These are phyloP conservation scores for Pilophorus perplexus DNA, from an alignment of 2,888 invertebrate genomes.

Conservation along the genomic window DNA sequence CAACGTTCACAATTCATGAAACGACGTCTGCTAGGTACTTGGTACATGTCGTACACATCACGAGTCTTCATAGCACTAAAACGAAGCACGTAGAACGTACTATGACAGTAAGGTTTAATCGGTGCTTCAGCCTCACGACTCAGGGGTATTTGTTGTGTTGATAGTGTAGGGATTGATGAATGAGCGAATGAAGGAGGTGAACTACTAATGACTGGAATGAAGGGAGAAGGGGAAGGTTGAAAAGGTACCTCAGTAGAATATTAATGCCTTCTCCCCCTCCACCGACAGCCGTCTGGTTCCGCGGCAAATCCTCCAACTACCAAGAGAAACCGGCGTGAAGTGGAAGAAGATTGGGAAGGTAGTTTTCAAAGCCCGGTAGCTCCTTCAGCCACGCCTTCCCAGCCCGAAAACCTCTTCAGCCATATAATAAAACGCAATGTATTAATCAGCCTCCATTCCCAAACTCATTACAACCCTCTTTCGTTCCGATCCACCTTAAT, in stretches of 20 bases:
- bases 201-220: slow-evolving; percentile 30
- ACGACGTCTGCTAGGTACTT: too few relatives aligned
- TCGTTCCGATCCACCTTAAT: not conserved
- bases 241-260: slow-evolving; percentile 26
- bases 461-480: slow-evolving; percentile 35
- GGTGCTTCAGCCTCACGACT: not conserved
- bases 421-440: slow-evolving; percentile 42
- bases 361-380: slow-evolving; percentile 36
- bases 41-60: too few relatives aligned
- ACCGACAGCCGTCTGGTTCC: too few relatives aligned
- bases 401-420: slow-evolving; percentile 17
- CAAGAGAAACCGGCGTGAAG: too few relatives aligned
- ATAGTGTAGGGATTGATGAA: slow-evolving; percentile 40
- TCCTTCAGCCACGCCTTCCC: slow-evolving; percentile 38
- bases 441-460: slow-evolving; percentile 40
- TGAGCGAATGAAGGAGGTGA: slow-evolving; percentile 37
- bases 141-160: slow-evolving; percentile 37
- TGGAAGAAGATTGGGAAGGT: too few relatives aligned
- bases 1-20: too few relatives aligned
- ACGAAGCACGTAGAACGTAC: slow-evolving; percentile 11
- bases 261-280: slow-evolving; percentile 34
- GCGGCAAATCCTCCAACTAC: too few relatives aligned
- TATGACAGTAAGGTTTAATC: slow-evolving; percentile 26
- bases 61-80: too few relatives aligned
- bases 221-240: not conserved